Evolutionary conservation across 2,797 vertebrate species (phyloP), one percentile per base, ranked within the genome.

Genomic region (Catharus ustulatus): DNA sequence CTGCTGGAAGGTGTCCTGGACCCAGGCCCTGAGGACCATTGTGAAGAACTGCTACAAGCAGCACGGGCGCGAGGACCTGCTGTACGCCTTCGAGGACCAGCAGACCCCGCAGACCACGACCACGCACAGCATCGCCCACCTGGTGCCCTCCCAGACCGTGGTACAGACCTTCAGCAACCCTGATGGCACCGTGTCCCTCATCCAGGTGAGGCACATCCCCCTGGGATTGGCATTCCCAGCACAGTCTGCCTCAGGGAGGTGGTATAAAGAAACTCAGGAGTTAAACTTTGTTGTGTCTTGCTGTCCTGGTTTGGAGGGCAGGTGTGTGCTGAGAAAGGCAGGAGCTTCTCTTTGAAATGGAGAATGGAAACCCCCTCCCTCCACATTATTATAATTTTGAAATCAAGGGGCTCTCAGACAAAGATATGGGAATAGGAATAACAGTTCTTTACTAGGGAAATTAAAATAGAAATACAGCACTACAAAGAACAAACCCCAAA

Each of bases 21-120:
- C 99, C 11, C 99, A 99, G 90, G 99, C 99, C 0, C 90, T 99
- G 87, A 95, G 99, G 81, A 99, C 99, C 49, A 99, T 99, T 7
- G 99, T 99, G 63, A 99, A 99, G 97, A 99, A 99, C 97, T 99
- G 99, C 98, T 99, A 99, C 92, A 99, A 99, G 94, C 99, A 99
- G 96, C 99, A 99, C 11, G 99, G 99, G 36, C 98, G 99, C 1
- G 99, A 99, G 85, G 99, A 99, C 92, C 97, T 99, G 76, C 97
- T 99, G 16, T 99, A 99, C 21, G 99, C 99, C 11, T 99, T 99
- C 27, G 99, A 99, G 97, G 99, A 99, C 89, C 99, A 99, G 71
- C 98, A 99, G 89, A 95, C 99, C 12, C 98, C 98, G 30, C 99
- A 99, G 81, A 97, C 98, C 13, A 94, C 99, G 1, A 97, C 99